Evolutionary conservation across 1,140 invertebrate genomes (phyloP).

Genomic region (Aphaenogaster floridana): DNA sequence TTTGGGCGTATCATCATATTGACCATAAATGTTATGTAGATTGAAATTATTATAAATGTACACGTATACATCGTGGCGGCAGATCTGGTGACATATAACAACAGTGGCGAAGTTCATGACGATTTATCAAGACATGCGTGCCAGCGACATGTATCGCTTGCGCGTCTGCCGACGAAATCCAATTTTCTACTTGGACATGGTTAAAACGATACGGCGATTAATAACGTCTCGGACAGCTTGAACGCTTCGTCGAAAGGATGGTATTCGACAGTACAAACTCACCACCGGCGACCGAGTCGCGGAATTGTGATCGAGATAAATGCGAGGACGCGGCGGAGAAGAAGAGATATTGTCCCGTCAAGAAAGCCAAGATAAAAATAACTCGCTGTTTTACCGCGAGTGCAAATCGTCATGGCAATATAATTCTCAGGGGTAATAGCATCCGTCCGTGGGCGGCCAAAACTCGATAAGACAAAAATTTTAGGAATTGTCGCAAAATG

Average conservation of each 20-base stretch:
- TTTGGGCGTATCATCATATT: background rate
- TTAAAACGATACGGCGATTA: conserved; percentile 66
- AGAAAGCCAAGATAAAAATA: conserved; percentile 39
- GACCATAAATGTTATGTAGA: conserved; percentile 22
- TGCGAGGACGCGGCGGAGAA: conserved; percentile 18
- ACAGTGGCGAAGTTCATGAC: conserved; percentile 48
- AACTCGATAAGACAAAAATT: conserved; percentile 19
- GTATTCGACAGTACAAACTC: conserved; percentile 56
- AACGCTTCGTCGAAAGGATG: conserved; percentile 38
- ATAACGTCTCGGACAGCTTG: conserved; percentile 56
- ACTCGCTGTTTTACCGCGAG: background rate
- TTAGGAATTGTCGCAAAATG: background rate
- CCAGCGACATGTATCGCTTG: conserved; percentile 39
- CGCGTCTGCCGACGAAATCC: conserved; percentile 45
- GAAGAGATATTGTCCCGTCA: conserved; percentile 40
- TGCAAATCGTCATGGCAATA: conserved; percentile 16
- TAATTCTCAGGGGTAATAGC: conserved; percentile 5
- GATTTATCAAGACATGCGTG: conserved; percentile 65
- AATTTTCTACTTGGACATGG: conserved; percentile 68
- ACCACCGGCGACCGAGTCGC: conserved; percentile 24
- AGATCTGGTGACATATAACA: conserved; percentile 45
- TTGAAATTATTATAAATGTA: conserved; percentile 60
- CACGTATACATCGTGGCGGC: conserved; percentile 3
- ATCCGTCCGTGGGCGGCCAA: background rate
- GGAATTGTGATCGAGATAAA: conserved; percentile 50